These are phyloP conservation scores for Darevskia nairensis DNA, from an alignment of 2,797 vertebrate species.

Conservation along the genomic window DNA sequence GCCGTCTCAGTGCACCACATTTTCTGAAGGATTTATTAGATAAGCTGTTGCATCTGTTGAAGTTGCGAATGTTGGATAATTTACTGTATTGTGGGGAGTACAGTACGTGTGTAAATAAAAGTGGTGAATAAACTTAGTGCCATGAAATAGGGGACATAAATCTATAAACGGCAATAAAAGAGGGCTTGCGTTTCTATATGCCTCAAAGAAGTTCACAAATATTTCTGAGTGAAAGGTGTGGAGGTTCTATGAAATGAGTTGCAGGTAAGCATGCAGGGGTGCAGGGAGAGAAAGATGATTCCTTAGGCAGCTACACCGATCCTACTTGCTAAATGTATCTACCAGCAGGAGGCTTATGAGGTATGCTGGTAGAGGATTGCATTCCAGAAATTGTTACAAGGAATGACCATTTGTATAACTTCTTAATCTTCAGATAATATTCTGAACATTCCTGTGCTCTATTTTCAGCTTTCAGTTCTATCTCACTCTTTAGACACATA, in stretches of 20 bases:
- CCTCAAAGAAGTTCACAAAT: background rate
- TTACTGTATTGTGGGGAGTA: slow-evolving; percentile 49
- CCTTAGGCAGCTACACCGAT: slow-evolving; percentile 12
- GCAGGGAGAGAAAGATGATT: background rate
- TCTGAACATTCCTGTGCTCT: background rate
- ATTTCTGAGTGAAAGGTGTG: background rate
- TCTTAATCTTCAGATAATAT: background rate
- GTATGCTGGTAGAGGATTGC: background rate
- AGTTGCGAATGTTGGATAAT: slow-evolving; percentile 65
- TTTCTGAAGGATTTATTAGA: slow-evolving; percentile 50
- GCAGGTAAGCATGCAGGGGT: background rate
- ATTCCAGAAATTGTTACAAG: background rate
- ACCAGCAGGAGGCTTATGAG: background rate
- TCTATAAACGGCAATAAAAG: slow-evolving; percentile 3
- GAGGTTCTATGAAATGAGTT: background rate
- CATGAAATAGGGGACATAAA: background rate
- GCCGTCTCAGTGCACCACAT: slow-evolving; percentile 29
- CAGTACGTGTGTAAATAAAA: slow-evolving; percentile 67
- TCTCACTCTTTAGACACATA: background rate
- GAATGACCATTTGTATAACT: background rate
- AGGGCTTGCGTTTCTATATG: background rate
- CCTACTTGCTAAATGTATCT: background rate
- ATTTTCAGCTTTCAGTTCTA: background rate
- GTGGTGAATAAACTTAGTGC: slow-evolving; percentile 38
- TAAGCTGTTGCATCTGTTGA: slow-evolving; percentile 60